Conservation (phyloP, 2,888 invertebrate genomes). For the Agrochola macilenta region DNA sequence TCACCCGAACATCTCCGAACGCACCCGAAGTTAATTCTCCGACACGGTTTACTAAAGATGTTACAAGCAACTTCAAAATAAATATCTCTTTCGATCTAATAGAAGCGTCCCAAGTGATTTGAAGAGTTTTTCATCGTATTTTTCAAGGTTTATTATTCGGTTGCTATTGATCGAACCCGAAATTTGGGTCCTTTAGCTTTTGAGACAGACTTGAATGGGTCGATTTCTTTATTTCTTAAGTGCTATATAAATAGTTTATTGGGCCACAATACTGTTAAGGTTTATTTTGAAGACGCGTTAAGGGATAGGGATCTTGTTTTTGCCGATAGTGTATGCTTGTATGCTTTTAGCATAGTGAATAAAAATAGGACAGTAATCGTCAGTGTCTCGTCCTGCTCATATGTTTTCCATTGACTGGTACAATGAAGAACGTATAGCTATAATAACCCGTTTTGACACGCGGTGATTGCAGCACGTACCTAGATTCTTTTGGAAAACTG, state of each 20-base stretch:
- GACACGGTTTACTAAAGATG: constrained; percentile 38
- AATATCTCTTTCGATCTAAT: constrained; percentile 69
- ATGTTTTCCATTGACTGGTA: too few relatives aligned
- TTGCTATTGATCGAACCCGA: constrained; percentile 67
- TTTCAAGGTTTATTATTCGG: constrained; percentile 70
- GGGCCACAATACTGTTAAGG: constrained; percentile 48
- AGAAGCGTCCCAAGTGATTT: constrained; percentile 66
- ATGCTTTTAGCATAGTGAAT: not conserved
- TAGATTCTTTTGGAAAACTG: too few relatives aligned
- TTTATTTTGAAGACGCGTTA: constrained; percentile 31
- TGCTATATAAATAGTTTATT: constrained; percentile 71
- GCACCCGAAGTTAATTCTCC: constrained; percentile 23
- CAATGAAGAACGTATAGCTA: too few relatives aligned
- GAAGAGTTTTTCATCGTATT: constrained; percentile 67
- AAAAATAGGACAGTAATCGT: not conserved
- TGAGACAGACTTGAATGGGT: constrained; percentile 70
- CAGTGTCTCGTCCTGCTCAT: not conserved
- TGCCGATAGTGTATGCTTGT: constrained; percentile 11
- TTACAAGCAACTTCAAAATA: constrained; percentile 60
- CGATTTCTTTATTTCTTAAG: constrained; percentile 72
- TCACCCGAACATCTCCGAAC: constrained; percentile 14
- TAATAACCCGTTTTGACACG: too few relatives aligned
- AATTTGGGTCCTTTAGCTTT: constrained; percentile 68
- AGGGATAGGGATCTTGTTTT: constrained; percentile 8
- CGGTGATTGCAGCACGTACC: too few relatives aligned